A percentile compares a stretch with the other conserved stretches of the same genome.
These are phyloP conservation scores for Hylomyscus alleni DNA, from an alignment of 2,797 vertebrate species.

Conservation along the genomic window DNA sequence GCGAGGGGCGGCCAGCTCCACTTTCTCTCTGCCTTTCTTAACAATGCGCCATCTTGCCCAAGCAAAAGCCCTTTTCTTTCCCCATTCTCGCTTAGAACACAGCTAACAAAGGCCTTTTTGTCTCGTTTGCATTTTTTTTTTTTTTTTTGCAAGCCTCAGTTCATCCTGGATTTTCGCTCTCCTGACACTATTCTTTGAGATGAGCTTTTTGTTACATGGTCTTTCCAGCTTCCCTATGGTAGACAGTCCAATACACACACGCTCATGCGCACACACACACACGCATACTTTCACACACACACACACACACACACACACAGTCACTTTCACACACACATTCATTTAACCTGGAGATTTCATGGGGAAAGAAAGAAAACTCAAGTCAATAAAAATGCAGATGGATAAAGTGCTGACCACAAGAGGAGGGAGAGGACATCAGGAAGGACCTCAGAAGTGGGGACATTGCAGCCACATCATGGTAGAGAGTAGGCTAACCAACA, in stretches of 20 bases:
- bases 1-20: constrained; percentile 44
- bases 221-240: constrained; percentile 48
- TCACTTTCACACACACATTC: background rate
- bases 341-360: background rate
- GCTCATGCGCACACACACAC: background rate
- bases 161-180: constrained; percentile 79
- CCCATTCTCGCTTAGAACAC: constrained; percentile 61
- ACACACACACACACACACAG: no score
- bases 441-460: background rate
- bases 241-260: background rate
- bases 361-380: background rate
- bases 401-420: background rate
- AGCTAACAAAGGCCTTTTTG: constrained; percentile 80
- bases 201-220: constrained; percentile 72
- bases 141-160: constrained; percentile 73
- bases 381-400: background rate
- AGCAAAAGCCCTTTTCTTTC: constrained; percentile 77
- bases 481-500: background rate
- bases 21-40: constrained; percentile 72
- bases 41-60: constrained; percentile 76
- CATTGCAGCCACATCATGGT: background rate
- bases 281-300: background rate
- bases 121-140: constrained; percentile 76
- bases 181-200: constrained; percentile 76
- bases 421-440: background rate